Evolutionary conservation across 2,797 vertebrate genomes (phyloP), one percentile per base, ranked within the genome.

Genomic region (Neosalanx taihuensis): DNA sequence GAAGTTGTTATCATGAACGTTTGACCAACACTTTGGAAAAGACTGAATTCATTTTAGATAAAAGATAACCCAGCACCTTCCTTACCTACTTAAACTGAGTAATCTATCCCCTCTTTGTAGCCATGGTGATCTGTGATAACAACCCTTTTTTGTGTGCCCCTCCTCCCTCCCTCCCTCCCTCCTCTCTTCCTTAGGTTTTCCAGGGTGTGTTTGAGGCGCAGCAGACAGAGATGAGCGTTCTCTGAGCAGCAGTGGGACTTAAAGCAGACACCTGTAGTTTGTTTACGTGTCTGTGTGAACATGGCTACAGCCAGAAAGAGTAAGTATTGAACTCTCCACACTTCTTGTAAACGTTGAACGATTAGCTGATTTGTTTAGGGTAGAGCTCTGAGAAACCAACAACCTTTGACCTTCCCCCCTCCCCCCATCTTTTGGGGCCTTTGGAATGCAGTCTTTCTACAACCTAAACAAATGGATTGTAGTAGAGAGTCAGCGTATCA

Each of bases 261-360:
- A 1, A 4, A 6, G 2, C 51, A n/a, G 51, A 56, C 51, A 17
- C 23, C 3, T 23, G 37, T 20, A 20, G 35, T n/a, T 64, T 64
- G 13, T 64, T 17, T 37, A 13, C 4, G 63, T 41, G 63, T 30
- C 46, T 53, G 65, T 67, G 37, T 29, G 17, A 20, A 31, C 53
- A 69, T 69, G 67, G 67, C 67, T 17, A 59, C 56, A 58, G 67
- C 67, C 35, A 59, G 33, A 12, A 69, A 59, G 67, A 59, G 67
- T 69, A 35, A 69, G 67, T 69, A 31, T 5, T 6, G 4, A 58
- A 18, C 33, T 26, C 9, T 59, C 57, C 9, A 20, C 57, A 10
- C 57, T 23, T 67, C 23, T 18, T 4, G 49, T 31, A 29, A 51
- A 30, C 9, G 41, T n/a, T 2, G 1, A 33, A 15, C 23, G 6